Base-by-base conservation (phyloP, 35 echinoderm and acorn worm genomes). In the Ophiothrix spiculata region DNA sequence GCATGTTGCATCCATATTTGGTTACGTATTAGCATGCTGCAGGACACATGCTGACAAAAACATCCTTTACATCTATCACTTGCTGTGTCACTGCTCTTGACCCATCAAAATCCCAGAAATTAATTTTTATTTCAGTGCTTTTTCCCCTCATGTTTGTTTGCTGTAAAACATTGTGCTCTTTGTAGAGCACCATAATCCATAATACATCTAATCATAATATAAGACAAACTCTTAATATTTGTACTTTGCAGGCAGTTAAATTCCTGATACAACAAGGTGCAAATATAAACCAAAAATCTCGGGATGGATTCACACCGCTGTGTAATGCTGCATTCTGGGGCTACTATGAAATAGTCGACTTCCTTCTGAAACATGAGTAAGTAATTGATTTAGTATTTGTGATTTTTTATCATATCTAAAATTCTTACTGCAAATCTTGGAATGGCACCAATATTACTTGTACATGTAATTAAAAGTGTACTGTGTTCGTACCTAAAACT, bases 281-380 rank as follows among this genome's bases (percentile, higher is more conserved):
- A 31, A 79, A 93, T 64, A 89, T 98, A 14, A 94, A 94, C 36
- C 23, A 64, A 31, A 80, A 79, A 39, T 98, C 95, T 3, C 77
- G 21, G 17, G 91, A 98, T 77, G 95, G 95, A 25, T 98, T 98
- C 79, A 75, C 89, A 32, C 91, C 95, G 0, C 77, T 98, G 36
- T 98, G 95, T 49, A 93, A 93, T 93, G 95, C 95, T 39, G 95
- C 95, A 33, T 98, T 98, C 63, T 98, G 95, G 95, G 95, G 95
- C 32, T 98, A 98, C 82, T 91, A 84, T 85, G 74, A 93, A 4
- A 94, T 98, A 28, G 91, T 90, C 39, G 88, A 98, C 37, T 91
- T 84, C 75, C 83, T 98, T 23, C 78, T 98, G 1, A 83, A 87
- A 74, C 86, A 91, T 64, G 88, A 89, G 95, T 97, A 90, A 88